Conservation (phyloP, 2,888 invertebrate genomes). For the Eupithecia abbreviata region DNA sequence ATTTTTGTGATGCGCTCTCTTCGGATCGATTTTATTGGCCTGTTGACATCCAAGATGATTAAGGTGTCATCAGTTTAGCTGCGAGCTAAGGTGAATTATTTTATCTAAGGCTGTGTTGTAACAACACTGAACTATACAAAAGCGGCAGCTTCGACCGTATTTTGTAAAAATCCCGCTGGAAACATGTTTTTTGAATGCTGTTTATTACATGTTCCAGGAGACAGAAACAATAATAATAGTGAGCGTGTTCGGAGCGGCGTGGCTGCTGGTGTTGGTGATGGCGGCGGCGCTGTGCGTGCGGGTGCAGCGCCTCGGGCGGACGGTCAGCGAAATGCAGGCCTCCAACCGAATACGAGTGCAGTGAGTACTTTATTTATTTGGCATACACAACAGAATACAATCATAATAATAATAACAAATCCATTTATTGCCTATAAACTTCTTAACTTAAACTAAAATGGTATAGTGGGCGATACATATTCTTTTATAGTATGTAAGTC, state of each 20-base stretch:
- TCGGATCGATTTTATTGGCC: neutral
- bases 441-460: too few species aligned
- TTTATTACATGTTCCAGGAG: slow-evolving; percentile 55
- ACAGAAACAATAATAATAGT: slow-evolving; percentile 64
- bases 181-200: neutral
- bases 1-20: too few species aligned
- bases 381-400: too few species aligned
- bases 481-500: too few species aligned
- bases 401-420: too few species aligned
- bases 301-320: slow-evolving; percentile 57
- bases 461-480: too few species aligned
- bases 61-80: neutral
- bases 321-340: slow-evolving; percentile 63
- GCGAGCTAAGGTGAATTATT: neutral
- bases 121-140: neutral
- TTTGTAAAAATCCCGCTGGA: neutral
- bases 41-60: neutral
- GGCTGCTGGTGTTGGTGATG: slow-evolving; percentile 59
- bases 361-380: slow-evolving; percentile 55
- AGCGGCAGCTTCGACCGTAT: neutral
- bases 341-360: slow-evolving; percentile 69
- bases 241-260: slow-evolving; percentile 64
- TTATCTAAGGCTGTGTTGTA: neutral
- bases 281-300: slow-evolving; percentile 61
- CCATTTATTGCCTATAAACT: too few species aligned